Percentiles rank a stretch among this genome's conserved stretches.
Conservation (phyloP, 2,888 invertebrate genomes). For the Sthenelais limicola region DNA sequence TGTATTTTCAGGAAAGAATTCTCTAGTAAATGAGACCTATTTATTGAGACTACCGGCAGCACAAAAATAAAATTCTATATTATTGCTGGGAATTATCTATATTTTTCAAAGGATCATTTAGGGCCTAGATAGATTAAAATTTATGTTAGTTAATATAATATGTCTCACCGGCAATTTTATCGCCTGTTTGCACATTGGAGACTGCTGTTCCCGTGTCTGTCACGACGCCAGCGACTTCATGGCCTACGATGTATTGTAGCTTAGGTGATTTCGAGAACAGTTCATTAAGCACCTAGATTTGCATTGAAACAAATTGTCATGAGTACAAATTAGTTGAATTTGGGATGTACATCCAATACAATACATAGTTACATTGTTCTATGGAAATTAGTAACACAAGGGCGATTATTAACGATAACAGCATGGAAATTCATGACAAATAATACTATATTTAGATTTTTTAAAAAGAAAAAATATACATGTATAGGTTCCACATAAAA, state of each 20-base stretch:
- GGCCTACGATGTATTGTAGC: not conserved
- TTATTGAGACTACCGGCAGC: not conserved
- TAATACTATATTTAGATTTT: not conserved
- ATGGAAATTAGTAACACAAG: too few relatives aligned
- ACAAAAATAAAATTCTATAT: too few relatives aligned
- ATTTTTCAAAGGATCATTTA: not conserved
- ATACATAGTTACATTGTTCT: too few relatives aligned
- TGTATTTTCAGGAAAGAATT: too few relatives aligned
- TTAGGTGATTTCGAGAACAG: not conserved
- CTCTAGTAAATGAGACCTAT: not conserved
- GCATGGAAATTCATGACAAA: too few relatives aligned
- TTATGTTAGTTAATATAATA: not conserved
- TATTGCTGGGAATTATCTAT: too few relatives aligned
- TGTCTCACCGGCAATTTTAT: conserved; percentile 70
- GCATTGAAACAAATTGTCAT: too few relatives aligned
- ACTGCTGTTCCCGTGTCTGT: conserved; percentile 70
- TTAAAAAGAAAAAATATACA: too few relatives aligned
- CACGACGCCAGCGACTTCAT: conserved; percentile 70
- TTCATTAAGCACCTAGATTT: conserved; percentile 11
- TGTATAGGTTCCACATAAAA: too few relatives aligned
- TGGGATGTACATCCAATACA: too few relatives aligned
- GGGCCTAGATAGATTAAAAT: not conserved
- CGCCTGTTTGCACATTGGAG: conserved; percentile 69
- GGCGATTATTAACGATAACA: too few relatives aligned
- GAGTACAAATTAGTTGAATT: too few relatives aligned